Conservation (phyloP, 2,797 vertebrate species). For the Pelobates cultripes region DNA sequence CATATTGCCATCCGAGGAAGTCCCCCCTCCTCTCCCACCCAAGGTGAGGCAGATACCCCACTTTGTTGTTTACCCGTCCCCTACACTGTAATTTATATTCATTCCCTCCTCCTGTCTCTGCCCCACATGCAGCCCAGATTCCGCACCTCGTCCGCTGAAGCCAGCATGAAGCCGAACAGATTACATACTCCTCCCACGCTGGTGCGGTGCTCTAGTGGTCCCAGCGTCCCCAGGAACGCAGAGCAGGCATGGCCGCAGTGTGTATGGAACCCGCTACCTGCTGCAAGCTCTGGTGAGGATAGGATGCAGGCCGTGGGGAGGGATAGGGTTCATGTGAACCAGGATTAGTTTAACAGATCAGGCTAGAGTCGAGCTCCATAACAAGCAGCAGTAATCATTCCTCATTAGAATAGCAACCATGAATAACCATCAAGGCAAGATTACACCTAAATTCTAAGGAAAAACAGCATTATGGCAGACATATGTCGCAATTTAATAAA, state of each 20-base stretch:
- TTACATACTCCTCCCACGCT: conserved; percentile 63
- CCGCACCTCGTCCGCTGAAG: conserved; percentile 80
- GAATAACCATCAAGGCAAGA: too few relatives aligned
- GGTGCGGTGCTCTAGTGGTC: conserved; percentile 81
- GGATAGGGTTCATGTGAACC: too few relatives aligned
- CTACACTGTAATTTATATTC: too few relatives aligned
- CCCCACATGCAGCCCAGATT: conserved; percentile 75
- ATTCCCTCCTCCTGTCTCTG: too few relatives aligned
- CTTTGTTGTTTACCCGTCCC: neutral
- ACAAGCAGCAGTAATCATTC: too few relatives aligned
- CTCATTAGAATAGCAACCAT: too few relatives aligned
- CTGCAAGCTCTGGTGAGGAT: conserved; percentile 77
- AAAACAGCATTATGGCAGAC: too few relatives aligned
- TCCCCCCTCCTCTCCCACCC: conserved; percentile 87
- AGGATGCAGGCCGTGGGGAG: neutral
- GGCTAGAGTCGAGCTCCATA: too few relatives aligned
- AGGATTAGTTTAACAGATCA: too few relatives aligned
- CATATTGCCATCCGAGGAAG: conserved; percentile 60
- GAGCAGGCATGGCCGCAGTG: conserved; percentile 50
- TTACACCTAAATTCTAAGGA: too few relatives aligned
- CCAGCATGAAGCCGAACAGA: conserved; percentile 67
- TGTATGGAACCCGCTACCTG: conserved; percentile 62
- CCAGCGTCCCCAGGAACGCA: conserved; percentile 61
- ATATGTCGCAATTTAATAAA: too few relatives aligned
- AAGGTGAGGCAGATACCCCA: conserved; percentile 72